These are phyloP conservation scores for Bothrops alternatus DNA, from an alignment of 2,797 vertebrate species.

Conservation along the genomic window DNA sequence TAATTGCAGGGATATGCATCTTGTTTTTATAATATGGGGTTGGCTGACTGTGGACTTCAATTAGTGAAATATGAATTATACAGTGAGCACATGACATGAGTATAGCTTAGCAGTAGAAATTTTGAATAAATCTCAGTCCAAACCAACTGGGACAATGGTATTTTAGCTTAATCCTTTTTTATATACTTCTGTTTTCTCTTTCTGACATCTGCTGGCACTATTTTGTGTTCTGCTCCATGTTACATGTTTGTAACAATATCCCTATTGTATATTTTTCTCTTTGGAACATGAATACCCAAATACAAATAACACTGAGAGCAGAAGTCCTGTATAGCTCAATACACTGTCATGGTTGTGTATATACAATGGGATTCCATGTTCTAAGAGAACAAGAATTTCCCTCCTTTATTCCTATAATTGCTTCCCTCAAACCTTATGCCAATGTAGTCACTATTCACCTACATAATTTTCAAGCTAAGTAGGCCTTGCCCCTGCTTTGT, in stretches of 20 bases:
- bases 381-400: background rate
- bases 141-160: background rate
- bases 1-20: slow-evolving; percentile 7
- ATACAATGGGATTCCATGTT: background rate
- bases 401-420: background rate
- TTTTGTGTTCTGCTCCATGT: background rate
- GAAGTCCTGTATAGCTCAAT: background rate
- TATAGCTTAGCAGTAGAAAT: background rate
- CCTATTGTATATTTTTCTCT: background rate
- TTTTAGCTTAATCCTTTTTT: background rate
- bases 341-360: background rate
- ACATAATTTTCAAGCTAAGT: background rate
- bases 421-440: background rate
- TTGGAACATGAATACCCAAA: background rate
- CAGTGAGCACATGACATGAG: background rate
- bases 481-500: background rate
- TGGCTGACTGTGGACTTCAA: background rate
- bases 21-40: slow-evolving; percentile 22
- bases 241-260: background rate
- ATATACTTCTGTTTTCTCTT: background rate
- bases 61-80: slow-evolving; percentile 5
- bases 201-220: background rate
- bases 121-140: background rate
- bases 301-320: background rate
- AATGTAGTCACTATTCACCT: background rate